Base-by-base conservation (phyloP, 2,797 vertebrate species). In the Chaenodraco wilsoni region DNA sequence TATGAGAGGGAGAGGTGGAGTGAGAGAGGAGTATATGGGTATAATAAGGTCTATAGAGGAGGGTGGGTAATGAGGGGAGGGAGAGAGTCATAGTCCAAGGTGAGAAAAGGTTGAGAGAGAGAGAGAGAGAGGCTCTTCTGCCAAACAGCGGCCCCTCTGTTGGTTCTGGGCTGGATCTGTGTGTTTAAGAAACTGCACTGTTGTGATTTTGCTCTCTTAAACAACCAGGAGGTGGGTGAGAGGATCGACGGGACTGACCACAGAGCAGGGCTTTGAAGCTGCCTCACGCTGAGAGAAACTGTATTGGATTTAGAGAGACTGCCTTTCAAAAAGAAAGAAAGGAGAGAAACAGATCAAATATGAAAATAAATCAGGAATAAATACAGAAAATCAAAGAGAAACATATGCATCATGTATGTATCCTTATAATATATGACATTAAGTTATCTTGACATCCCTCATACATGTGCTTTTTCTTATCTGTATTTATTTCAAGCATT, bases 191-290 rank as follows among this genome's bases (percentile, higher is more conserved):
- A 89, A 90, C 74, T 84, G 85, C 87, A 87, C 88, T 48, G 79
- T 88, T 91, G 87, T 85, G 89, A 89, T 89, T 89, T 90, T 88
- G 87, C 89, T 88, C 85, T 93, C 84, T 91, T 88, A 90, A 91
- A 92, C 88, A 92, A 90, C 82, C 84, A 66, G 87, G 91, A 90
- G 88, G 86, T 87, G 87, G 87, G 75, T 86, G 87, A 91, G 86
- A 88, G 84, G 87, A 91, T 88, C 83, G 80, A 81, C 78, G 49
- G 84, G 76, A 72, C 88, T 80, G 90, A 88, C 87, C 89, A 76
- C 56, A n/a, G 86, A 84, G 89, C 81, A 65, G 70, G 58, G 83
- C 91, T 93, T 93, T 93, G 88, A 93, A 92, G 89, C 84, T 77
- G 71, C 73, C 78, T 84, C 91, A 89, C 6, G 80, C 88, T 90